Evolutionary conservation across 1,140 invertebrate genomes (phyloP), one percentile per base, ranked within the genome.

Genomic region (Cherax destructor): DNA sequence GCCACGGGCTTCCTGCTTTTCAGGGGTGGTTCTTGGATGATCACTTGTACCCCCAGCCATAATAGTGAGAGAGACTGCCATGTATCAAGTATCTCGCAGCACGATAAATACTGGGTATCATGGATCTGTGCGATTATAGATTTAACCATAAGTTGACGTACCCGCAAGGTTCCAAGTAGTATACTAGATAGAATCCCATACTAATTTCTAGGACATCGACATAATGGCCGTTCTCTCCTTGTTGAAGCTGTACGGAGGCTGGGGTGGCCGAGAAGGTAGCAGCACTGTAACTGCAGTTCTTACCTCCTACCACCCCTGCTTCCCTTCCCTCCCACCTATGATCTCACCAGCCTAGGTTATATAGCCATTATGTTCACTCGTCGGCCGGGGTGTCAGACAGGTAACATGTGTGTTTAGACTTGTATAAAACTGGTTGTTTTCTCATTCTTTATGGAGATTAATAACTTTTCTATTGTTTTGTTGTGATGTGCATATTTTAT

Each of bases 401-500:
- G 86, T 79, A 65, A 79, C 77, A 47, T 80, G 56, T 49, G 86
- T 88, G 86, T 88, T 88, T 79, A 79, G 77, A 79, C 50, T 88
- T 88, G 86, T 88, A 88, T 88, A 88, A 88, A 88, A 77, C 86
- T 79, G 52, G 47, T 88, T 88, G 86, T 88, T 88, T 88, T 88
- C 77, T 88, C 74, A 79, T 88, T 59, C 86, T 88, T 77, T 78
- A 79, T 79, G 56, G 65, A 85, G 18, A 72, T 74, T 74, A 74
- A 74, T 30, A n/a, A 74, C 49, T 88, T 88, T 88, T 88, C 86
- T 88, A 88, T 88, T 88, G 86, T 88, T 88, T 88, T 88, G 86
- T 88, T 88, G 86, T 88, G 77, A 88, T 69, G 86, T 88, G 86
- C 77, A 88, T 88, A 88, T 88, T 88, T 88, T 80, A 88, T 88